A percentile compares a stretch with the other conserved stretches of the same genome.
These are phyloP conservation scores for Ianthella basta DNA, from an alignment of 37 sponge, comb jelly and placozoan genomes.

Conservation along the genomic window DNA sequence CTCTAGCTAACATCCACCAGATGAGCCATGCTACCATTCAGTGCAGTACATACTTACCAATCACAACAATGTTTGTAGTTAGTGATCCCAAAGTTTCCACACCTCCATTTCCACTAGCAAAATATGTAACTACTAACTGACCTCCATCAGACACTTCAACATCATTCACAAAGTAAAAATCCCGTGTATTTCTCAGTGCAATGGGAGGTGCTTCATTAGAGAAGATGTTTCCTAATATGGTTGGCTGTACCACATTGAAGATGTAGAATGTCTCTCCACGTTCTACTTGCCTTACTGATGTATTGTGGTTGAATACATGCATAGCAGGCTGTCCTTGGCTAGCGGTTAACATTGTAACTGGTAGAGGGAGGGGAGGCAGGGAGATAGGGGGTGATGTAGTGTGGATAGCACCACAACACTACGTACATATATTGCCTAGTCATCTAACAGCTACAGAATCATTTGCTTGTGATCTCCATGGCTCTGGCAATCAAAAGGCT, in stretches of 20 bases:
- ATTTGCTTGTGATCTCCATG: no score
- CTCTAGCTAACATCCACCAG: no score
- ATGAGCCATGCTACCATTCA: neutral
- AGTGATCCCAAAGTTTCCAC: neutral
- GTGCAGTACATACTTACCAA: neutral
- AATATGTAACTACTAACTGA: neutral
- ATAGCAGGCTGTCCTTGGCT: neutral
- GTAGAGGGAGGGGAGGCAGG: no score
- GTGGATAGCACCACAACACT: no score
- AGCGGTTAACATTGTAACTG: no score
- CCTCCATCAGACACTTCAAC: neutral
- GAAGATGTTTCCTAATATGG: neutral
- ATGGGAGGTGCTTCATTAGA: neutral
- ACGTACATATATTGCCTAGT: no score
- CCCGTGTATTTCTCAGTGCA: neutral
- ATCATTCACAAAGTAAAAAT: neutral
- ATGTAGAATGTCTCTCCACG: neutral
- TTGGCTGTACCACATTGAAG: conserved; percentile 8
- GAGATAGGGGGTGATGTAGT: no score
- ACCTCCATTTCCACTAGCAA: neutral
- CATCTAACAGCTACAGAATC: no score
- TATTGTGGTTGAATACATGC: conserved; percentile 15
- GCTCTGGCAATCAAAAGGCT: neutral
- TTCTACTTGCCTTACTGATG: neutral
- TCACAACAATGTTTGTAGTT: neutral